Evolutionary conservation across 1,140 invertebrate species (phyloP).

Genomic region (Drosophila carrolli): DNA sequence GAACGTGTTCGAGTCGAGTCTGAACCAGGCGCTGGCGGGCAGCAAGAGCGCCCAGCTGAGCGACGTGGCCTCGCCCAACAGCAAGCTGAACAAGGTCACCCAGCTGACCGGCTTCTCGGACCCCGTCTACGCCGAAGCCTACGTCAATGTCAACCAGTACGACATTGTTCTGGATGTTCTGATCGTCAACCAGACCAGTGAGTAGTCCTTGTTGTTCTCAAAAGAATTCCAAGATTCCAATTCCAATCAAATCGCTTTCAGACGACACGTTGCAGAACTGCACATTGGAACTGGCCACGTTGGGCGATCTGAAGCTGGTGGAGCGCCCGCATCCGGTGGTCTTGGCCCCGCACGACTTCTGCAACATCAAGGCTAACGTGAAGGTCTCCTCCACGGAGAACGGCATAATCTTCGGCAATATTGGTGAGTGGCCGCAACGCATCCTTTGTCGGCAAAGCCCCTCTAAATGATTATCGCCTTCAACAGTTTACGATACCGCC

Average conservation of each 20-base stretch:
- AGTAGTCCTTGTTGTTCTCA: constrained; percentile 17
- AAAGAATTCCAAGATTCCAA: no score
- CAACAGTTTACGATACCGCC: constrained; percentile 95
- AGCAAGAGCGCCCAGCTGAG: constrained; percentile 84
- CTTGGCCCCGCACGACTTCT: constrained; percentile 97
- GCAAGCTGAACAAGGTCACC: constrained; percentile 94
- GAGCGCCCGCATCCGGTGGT: constrained; percentile 98
- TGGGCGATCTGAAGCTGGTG: constrained; percentile 98
- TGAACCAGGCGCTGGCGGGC: constrained; percentile 95
- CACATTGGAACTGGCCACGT: constrained; percentile 97
- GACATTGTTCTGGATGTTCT: constrained; percentile 98
- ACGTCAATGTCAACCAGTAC: constrained; percentile 99
- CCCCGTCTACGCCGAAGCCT: constrained; percentile 99
- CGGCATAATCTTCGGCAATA: constrained; percentile 99
- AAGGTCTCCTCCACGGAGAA: constrained; percentile 99
- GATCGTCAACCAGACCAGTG: constrained; percentile 98
- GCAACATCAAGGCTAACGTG: constrained; percentile 98
- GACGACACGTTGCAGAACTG: constrained; percentile 98
- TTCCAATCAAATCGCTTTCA: constrained; percentile 15
- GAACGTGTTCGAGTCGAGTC: constrained; percentile 97
- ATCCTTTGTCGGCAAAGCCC: background rate
- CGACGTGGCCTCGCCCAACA: constrained; percentile 86
- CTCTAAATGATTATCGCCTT: background rate
- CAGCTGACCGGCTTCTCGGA: constrained; percentile 99
- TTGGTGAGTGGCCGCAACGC: constrained; percentile 87